Base-by-base conservation (phyloP, 2,113 vertebrate genomes). In the Jaculus jaculus region DNA sequence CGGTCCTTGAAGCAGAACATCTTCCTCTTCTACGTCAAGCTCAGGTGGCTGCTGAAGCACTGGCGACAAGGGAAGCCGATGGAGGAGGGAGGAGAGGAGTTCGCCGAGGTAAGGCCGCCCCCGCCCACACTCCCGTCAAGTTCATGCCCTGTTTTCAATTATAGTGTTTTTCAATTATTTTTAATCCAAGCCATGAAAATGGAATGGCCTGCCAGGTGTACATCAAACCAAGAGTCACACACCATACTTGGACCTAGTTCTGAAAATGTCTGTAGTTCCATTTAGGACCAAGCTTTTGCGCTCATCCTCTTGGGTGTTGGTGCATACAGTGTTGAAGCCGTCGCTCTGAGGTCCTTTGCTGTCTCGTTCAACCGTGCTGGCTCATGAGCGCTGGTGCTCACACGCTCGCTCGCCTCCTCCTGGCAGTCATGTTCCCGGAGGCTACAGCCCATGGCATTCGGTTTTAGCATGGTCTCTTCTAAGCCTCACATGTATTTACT, bases 21-120 rank as follows among this genome's bases (percentile, higher is more conserved):
- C 54, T 98, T 99, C 97, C 98, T 99, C 68, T 98, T 99, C 94
- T 99, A 99, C 68, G 98, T 99, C 97, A 99, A 99, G 97, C 98
- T 99, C 92, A 98, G 99, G 93, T 99, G 99, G 98, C 98, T 99
- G 95, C 98, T 99, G 24, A 98, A 98, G 86, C 99, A 99, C 93
- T 99, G 99, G 99, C 98, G 98, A 90, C 98, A 98, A 66, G 98
- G 98, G 58, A 98, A 98, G 90, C 97, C 97, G 89, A 96, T 98
- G n/a, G 98, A 98, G 23, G 92, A 98, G 0, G 97, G 97, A n/a
- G 98, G 98, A 54, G 95, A 98, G 7, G 96, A 97, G 8, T 23
- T 97, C 0, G 23, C 97, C 0, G 98, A 99, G 99, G 99, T 99
- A 98, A 97, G 54, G 63, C n/a, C 23, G 1, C n/a, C 34, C 65